phyloP scores from a whole-genome alignment of 2,113 vertebrate species.

The Elephantulus edwardii region DNA sequence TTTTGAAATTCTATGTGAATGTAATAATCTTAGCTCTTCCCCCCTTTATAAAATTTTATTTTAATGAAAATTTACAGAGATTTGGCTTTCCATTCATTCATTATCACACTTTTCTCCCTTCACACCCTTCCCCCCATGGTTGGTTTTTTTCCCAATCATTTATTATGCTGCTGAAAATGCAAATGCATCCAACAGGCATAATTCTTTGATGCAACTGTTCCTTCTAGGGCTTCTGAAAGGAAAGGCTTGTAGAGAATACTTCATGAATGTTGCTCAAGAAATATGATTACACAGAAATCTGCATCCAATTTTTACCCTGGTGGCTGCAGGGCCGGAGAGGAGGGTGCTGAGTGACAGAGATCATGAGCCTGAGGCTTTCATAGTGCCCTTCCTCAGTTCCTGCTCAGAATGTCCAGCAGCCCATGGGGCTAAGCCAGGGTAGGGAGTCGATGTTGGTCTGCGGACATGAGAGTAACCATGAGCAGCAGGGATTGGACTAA shows the following conservation, averaged over 20 bases:
- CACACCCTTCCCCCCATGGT: too few species aligned
- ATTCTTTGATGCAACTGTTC: neutral
- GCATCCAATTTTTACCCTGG: neutral
- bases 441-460: neutral
- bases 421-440: neutral
- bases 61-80: too few species aligned
- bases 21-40: too few species aligned
- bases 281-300: neutral
- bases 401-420: neutral
- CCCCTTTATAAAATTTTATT: too few species aligned
- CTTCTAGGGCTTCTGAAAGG: neutral
- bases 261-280: neutral
- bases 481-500: neutral
- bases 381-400: neutral
- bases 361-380: neutral
- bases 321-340: neutral
- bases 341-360: too few species aligned
- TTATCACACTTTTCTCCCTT: too few species aligned
- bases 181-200: neutral
- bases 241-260: neutral
- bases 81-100: too few species aligned
- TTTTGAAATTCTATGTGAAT: too few species aligned
- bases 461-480: neutral
- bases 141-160: too few species aligned
- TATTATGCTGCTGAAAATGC: too few species aligned